phyloP scores from a whole-genome alignment of 2,113 vertebrate genomes.

The Indicator indicator region DNA sequence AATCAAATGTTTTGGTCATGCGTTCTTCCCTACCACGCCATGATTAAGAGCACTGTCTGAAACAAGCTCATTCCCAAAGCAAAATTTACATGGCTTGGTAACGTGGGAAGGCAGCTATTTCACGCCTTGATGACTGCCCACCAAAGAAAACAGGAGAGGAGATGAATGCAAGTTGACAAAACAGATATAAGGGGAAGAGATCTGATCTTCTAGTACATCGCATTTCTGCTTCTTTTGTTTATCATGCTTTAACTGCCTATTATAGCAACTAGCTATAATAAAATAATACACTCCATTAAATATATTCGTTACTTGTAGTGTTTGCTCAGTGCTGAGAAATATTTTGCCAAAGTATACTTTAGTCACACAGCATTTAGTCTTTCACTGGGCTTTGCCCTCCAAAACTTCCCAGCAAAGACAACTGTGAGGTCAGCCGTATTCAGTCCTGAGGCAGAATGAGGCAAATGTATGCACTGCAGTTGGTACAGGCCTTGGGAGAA shows the following conservation, averaged over 20 bases:
- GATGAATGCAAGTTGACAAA: constrained; percentile 59
- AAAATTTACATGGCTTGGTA: constrained; percentile 18
- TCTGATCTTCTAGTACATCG: constrained; percentile 18
- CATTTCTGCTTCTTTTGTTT: constrained; percentile 56
- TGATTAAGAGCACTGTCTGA: not conserved
- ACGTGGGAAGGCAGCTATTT: constrained; percentile 49
- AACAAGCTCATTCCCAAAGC: constrained; percentile 29
- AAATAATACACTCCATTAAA: constrained; percentile 74
- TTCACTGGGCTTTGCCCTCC: constrained; percentile 32
- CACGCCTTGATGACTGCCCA: constrained; percentile 63
- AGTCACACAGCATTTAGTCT: not conserved
- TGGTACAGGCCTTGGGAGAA: not conserved
- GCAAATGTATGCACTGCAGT: not conserved
- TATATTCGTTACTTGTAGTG: constrained; percentile 63
- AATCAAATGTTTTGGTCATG: not conserved
- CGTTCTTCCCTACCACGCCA: not conserved
- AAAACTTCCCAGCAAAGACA: not conserved
- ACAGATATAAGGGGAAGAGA: constrained; percentile 22
- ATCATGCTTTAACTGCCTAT: constrained; percentile 55
- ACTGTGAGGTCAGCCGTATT: not conserved
- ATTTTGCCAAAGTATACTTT: constrained; percentile 12
- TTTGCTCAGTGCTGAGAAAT: constrained; percentile 54
- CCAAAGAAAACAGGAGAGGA: constrained; percentile 63
- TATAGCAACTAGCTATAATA: constrained; percentile 65
- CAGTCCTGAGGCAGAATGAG: not conserved